Base-by-base conservation (phyloP, 2,113 vertebrate genomes). In the Rhinopithecus roxellana region DNA sequence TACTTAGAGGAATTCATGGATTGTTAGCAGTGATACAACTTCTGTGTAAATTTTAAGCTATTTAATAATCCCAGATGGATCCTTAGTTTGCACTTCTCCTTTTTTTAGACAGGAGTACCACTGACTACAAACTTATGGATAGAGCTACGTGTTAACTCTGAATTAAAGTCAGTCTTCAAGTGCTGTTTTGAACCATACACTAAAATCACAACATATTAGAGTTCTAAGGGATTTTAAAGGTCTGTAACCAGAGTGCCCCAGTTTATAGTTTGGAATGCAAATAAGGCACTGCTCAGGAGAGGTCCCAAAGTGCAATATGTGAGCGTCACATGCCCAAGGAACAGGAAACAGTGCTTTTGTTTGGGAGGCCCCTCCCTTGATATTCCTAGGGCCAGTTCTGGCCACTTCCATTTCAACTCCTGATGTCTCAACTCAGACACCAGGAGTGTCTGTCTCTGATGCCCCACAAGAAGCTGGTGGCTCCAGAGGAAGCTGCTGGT, bases 21-120 rank as follows among this genome's bases (percentile, higher is more conserved):
- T 82, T 1, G 3, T 86, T 72, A 94, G 45, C 52, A 70, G 57
- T 75, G 32, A 43, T 48, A 79, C 2, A 1, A 18, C 43, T 93
- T 96, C 55, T 72, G 32, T 82, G 85, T 95, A 82, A 77, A 90
- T 88, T 96, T 93, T 96, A 97, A 82, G 43, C 38, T 72, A 52
- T 38, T 95, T 92, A 82, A 48, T 72, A 50, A 92, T 86, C 80
- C 89, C 38, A 94, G 91, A 86, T 90, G 74, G 50, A 80, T 78
- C 13, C 22, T 64, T 55, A 61, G 12, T 95, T 97, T 95, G 85
- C 35, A 84, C 18, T 48, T 89, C 59, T 79, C 23, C 25, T 55
- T 83, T 72, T 79, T 74, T 67, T 50, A 75, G n/a, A 67, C 6
- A 91, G 70, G 20, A 77, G n/a, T 67, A 45, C 50, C 50, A 86